Evolutionary conservation across 2,797 vertebrate species (phyloP).

Genomic region (Luscinia luscinia): DNA sequence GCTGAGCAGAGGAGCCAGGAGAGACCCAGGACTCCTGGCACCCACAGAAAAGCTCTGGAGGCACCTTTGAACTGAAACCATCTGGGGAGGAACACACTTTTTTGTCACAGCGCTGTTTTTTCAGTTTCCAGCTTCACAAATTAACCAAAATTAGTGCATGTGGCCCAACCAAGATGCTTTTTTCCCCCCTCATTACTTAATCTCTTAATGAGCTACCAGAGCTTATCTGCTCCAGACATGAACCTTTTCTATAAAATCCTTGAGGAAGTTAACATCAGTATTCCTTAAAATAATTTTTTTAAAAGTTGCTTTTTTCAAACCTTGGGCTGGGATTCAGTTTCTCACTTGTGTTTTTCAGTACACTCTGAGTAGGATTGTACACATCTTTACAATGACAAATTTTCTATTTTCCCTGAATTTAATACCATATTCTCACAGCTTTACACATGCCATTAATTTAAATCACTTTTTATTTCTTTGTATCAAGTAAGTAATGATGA

Average conservation of each 20-base stretch:
- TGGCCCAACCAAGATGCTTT: not conserved
- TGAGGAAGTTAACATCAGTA: not conserved
- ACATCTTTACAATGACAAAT: not conserved
- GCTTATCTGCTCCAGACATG: not conserved
- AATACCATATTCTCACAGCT: not conserved
- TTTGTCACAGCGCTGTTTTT: not conserved
- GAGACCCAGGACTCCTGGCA: not conserved
- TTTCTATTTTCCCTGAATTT: not conserved
- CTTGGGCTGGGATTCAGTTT: not conserved
- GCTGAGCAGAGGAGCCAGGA: not conserved
- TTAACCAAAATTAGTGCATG: no score
- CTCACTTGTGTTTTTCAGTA: not conserved
- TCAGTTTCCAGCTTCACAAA: not conserved
- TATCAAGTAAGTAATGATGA: not conserved
- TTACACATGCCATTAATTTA: constrained; percentile 17
- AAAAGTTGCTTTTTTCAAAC: not conserved
- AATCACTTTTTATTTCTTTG: constrained; percentile 13
- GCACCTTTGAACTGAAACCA: not conserved
- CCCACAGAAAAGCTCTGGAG: not conserved
- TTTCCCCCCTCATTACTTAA: no score
- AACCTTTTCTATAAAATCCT: not conserved
- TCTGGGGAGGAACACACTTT: not conserved
- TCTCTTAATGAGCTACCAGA: not conserved
- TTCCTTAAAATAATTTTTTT: not conserved
- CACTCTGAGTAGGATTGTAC: not conserved